Evolutionary conservation across 1,140 invertebrate genomes (phyloP).

Genomic region (Dinothrombium tinctorium): DNA sequence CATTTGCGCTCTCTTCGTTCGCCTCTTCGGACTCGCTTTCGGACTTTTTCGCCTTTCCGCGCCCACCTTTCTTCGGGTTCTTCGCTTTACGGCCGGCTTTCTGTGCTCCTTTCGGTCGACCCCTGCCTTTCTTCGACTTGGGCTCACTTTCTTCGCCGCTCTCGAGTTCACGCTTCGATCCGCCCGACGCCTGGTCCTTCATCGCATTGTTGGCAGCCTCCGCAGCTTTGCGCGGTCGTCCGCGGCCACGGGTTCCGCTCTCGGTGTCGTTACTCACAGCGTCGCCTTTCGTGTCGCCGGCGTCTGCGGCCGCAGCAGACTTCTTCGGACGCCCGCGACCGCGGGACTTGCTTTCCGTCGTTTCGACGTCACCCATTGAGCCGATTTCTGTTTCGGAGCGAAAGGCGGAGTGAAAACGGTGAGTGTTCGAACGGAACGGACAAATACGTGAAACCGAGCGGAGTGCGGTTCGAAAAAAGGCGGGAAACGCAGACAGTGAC

Average conservation of each 20-base stretch:
- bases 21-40: too few species aligned
- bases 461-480: too few species aligned
- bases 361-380: too few species aligned
- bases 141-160: not conserved
- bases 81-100: conserved; percentile 19
- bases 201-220: not conserved
- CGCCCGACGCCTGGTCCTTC: not conserved
- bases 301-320: not conserved
- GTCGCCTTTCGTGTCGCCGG: not conserved
- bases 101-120: not conserved
- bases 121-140: not conserved
- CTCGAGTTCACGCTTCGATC: not conserved
- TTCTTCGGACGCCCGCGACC: not conserved
- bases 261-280: not conserved
- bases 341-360: too few species aligned
- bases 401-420: too few species aligned
- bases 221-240: not conserved
- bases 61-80: too few species aligned
- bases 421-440: too few species aligned
- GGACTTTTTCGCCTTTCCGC: too few species aligned
- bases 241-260: not conserved
- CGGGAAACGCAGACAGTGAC: too few species aligned
- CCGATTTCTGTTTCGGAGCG: too few species aligned
- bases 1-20: too few species aligned
- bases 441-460: too few species aligned